phyloP scores from a whole-genome alignment of 2,888 invertebrate species.

The Caenorhabditis sulstoni region DNA sequence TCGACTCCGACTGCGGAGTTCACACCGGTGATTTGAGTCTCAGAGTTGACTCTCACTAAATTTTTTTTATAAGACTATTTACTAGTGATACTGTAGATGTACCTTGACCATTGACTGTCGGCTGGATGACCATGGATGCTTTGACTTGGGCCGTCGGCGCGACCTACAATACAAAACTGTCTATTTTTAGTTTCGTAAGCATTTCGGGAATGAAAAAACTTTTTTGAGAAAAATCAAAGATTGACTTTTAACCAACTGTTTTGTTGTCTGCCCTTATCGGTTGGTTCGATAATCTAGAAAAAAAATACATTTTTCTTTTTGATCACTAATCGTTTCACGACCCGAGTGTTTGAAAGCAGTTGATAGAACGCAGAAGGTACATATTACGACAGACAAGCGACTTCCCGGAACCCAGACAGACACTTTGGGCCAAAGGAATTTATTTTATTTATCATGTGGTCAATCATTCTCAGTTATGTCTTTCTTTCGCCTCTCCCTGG shows the following conservation, averaged over 20 bases:
- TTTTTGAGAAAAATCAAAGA: conserved; percentile 13
- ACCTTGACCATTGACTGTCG: conserved; percentile 47
- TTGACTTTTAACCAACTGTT: not conserved
- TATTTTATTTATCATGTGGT: conserved; percentile 44
- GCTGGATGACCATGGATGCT: conserved; percentile 43
- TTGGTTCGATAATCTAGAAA: conserved; percentile 1
- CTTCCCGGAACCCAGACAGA: no score
- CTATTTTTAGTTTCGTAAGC: conserved; percentile 17
- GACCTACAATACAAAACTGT: conserved; percentile 25
- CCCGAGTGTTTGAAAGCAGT: not conserved
- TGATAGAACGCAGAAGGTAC: conserved; percentile 5
- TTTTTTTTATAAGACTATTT: not conserved
- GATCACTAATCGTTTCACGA: not conserved
- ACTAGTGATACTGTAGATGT: not conserved
- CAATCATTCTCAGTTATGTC: not conserved
- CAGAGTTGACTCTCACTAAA: conserved; percentile 46
- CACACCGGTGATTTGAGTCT: conserved; percentile 30
- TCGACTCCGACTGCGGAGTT: not conserved
- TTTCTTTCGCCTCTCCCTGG: not conserved
- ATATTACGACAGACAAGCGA: conserved; percentile 34
- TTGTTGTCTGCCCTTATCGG: conserved; percentile 13
- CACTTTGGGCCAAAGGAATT: conserved; percentile 44
- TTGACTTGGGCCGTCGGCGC: conserved; percentile 52
- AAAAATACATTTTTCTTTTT: conserved; percentile 7
- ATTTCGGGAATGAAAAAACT: no score